phyloP scores from a whole-genome alignment of 2,113 vertebrate species.

The Pseudopipra pipra region DNA sequence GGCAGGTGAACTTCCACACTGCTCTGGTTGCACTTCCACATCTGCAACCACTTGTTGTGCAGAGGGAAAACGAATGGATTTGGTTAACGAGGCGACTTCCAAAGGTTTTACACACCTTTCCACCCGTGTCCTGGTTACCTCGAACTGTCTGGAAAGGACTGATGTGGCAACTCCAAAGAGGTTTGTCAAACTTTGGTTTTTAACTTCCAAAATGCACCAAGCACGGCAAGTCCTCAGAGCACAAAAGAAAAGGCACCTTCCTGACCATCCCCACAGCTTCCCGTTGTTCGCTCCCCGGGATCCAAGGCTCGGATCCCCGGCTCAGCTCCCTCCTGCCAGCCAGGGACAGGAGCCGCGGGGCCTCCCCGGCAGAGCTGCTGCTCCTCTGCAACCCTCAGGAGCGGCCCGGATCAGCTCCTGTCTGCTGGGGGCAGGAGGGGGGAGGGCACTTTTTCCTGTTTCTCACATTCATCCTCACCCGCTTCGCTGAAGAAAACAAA shows the following conservation, averaged over 20 bases:
- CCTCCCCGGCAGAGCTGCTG: background rate
- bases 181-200: background rate
- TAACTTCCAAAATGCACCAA: background rate
- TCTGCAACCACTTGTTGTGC: constrained; percentile 38
- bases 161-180: background rate
- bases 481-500: background rate
- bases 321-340: background rate
- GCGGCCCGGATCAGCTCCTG: background rate
- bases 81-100: background rate
- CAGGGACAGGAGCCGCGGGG: background rate
- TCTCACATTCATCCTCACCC: constrained; percentile 9
- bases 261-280: background rate
- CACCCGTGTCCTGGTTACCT: background rate
- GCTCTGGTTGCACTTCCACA: background rate
- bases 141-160: fast-evolving
- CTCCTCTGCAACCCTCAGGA: background rate
- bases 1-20: background rate
- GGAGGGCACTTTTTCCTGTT: constrained; percentile 7
- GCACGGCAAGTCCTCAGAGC: fast-evolving
- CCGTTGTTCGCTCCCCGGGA: background rate
- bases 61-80: background rate
- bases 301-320: background rate
- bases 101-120: background rate
- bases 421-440: background rate
- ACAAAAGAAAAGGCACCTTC: background rate